Conservation (phyloP, 2,797 vertebrate species). For the Poeciliopsis paucimaculata region DNA sequence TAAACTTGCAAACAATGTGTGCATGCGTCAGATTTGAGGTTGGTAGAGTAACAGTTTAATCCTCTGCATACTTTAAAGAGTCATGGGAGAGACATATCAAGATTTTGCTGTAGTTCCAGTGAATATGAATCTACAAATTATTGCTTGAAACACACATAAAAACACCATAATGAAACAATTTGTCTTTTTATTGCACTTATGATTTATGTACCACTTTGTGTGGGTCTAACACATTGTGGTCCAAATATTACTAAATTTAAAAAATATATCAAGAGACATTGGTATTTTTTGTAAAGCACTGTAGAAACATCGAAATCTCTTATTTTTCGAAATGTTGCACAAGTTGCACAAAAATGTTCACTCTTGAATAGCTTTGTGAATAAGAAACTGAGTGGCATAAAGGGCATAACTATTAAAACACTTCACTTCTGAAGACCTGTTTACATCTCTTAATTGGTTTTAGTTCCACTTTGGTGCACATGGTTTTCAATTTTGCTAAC, state of each 20-base stretch:
- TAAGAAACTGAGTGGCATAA: constrained; percentile 1
- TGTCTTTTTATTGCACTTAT: not conserved
- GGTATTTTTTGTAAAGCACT: not conserved
- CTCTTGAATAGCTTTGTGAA: not conserved
- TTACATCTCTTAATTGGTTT: constrained; percentile 54
- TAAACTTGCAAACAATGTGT: not conserved
- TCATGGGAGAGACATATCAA: not conserved
- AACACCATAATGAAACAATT: not conserved
- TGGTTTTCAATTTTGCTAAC: constrained; percentile 41
- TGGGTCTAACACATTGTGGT: not conserved
- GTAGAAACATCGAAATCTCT: not conserved
- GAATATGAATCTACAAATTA: not conserved
- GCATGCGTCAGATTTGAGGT: not conserved
- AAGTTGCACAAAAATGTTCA: not conserved
- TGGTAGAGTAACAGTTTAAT: not conserved
- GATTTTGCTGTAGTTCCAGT: not conserved
- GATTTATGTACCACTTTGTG: not conserved
- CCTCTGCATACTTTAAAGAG: not conserved
- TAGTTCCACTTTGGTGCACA: constrained; percentile 44
- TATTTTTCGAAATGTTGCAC: not conserved
- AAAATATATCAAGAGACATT: not conserved
- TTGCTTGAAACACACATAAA: not conserved
- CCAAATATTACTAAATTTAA: not conserved
- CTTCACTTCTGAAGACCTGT: constrained; percentile 23
- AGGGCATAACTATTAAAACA: constrained; percentile 2